Conservation (phyloP, 2,113 vertebrate genomes). For the Callionymus lyra region DNA sequence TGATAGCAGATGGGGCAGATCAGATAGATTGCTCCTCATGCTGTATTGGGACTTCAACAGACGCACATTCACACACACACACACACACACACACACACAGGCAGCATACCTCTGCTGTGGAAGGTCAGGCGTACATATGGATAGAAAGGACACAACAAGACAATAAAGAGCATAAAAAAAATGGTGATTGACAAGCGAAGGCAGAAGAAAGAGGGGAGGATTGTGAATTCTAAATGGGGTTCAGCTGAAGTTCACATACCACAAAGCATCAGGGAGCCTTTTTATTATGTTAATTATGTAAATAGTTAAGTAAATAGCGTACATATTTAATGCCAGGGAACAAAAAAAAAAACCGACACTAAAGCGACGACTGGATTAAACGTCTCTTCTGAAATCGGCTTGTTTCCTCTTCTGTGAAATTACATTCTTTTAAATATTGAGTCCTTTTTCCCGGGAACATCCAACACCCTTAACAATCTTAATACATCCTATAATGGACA, state of each 20-base stretch:
- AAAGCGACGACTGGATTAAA: conserved; percentile 12
- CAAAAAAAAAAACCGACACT: conserved; percentile 23
- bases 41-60: conserved; percentile 25
- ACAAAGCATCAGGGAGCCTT: conserved; percentile 4
- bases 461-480: too few relatives aligned
- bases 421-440: not conserved
- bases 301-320: conserved; percentile 29
- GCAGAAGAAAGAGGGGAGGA: not conserved
- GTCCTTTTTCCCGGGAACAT: not conserved
- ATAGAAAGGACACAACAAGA: conserved; percentile 21
- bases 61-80: conserved; percentile 5
- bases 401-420: not conserved
- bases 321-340: conserved; percentile 29
- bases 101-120: conserved; percentile 8
- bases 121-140: conserved; percentile 7
- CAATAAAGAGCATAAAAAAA: conserved; percentile 2
- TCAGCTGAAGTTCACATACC: conserved; percentile 16
- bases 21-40: conserved; percentile 36
- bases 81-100: conserved; percentile 6
- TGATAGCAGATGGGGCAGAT: conserved; percentile 54
- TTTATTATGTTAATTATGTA: conserved; percentile 37
- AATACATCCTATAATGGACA: too few relatives aligned
- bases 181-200: not conserved
- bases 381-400: conserved; percentile 13
- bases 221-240: conserved; percentile 3